Evolutionary conservation across 2,797 vertebrate species (phyloP).

Genomic region (Peromyscus attwateri): DNA sequence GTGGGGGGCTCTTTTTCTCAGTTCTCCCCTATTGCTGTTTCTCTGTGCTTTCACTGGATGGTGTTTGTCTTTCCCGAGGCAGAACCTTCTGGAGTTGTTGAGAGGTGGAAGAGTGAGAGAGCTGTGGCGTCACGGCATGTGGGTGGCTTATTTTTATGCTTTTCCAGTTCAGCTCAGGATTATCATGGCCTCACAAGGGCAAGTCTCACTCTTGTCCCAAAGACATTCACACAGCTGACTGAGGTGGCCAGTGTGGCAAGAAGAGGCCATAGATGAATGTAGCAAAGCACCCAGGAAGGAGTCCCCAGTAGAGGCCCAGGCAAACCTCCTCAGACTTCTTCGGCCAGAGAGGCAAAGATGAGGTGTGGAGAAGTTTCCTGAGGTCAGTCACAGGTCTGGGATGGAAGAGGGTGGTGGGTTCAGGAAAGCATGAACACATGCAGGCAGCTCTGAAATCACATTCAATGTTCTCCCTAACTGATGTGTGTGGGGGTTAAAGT

Average conservation of each 20-base stretch:
- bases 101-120: not conserved
- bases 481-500: not conserved
- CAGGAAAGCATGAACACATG: too few relatives aligned
- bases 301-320: not conserved
- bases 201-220: not conserved
- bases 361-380: not conserved
- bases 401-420: not conserved
- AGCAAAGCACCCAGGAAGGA: not conserved
- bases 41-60: not conserved
- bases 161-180: not conserved
- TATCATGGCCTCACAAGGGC: not conserved
- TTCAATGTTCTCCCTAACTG: not conserved
- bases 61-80: not conserved
- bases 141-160: not conserved
- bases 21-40: not conserved
- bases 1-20: not conserved
- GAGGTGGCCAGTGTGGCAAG: not conserved
- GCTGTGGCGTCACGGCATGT: fast-evolving
- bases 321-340: not conserved
- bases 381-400: not conserved
- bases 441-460: not conserved
- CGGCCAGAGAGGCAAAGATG: not conserved
- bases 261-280: fast-evolving
- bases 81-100: not conserved
- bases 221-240: not conserved